A percentile compares a stretch with the other conserved stretches of the same genome.
Evolutionary conservation across 2,888 invertebrate genomes (phyloP).

Genomic region (Aphodius sticticus): DNA sequence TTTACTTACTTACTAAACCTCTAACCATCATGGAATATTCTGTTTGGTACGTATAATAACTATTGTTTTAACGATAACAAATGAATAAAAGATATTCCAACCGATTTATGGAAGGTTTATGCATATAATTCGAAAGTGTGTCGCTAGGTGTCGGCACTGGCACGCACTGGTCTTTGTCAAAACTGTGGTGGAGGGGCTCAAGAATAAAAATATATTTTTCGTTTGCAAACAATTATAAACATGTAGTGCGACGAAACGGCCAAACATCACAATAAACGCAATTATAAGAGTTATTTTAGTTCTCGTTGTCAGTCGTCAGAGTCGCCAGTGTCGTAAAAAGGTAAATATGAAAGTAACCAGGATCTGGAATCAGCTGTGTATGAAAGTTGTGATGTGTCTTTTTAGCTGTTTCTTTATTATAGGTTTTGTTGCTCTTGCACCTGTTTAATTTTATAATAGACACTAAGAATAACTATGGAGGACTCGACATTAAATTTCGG

Average conservation of each 20-base stretch:
- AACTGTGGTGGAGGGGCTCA: slow-evolving; percentile 8
- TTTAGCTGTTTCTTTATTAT: slow-evolving; percentile 20
- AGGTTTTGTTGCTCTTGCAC: slow-evolving; percentile 15
- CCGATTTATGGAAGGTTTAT: not conserved
- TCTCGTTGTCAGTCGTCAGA: not conserved
- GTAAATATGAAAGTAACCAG: slow-evolving; percentile 8
- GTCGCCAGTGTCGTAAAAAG: not conserved
- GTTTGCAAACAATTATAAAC: not conserved
- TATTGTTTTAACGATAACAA: slow-evolving; percentile 19
- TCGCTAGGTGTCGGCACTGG: slow-evolving; percentile 27
- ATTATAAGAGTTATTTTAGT: not conserved
- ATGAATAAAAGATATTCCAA: slow-evolving; percentile 15
- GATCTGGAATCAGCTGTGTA: slow-evolving; percentile 25
- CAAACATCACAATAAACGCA: not conserved
- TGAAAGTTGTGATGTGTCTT: slow-evolving; percentile 33
- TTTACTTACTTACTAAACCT: slow-evolving; percentile 51
- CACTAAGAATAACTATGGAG: slow-evolving; percentile 28
- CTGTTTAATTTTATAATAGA: slow-evolving; percentile 28
- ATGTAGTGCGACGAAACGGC: not conserved
- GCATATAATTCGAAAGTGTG: not conserved
- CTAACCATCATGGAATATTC: slow-evolving; percentile 49
- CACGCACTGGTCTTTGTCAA: not conserved
- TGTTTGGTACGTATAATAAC: slow-evolving; percentile 29
- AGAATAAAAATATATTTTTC: slow-evolving; percentile 5
- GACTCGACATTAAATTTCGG: slow-evolving; percentile 33